Evolutionary conservation across 1,140 invertebrate species (phyloP).

Genomic region (Ericerus pela): DNA sequence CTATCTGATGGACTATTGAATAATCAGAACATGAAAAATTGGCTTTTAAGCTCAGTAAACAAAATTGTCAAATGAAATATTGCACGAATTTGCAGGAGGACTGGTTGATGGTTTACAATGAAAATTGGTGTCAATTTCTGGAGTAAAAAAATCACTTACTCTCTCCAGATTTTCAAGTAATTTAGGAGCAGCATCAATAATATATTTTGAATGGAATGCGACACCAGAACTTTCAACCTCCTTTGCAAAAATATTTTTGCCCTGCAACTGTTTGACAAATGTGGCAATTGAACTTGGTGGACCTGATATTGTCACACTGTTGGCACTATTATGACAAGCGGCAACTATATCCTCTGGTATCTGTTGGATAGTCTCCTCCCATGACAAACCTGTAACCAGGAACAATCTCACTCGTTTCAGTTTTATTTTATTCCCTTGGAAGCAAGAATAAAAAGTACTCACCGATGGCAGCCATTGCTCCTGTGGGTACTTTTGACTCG

Average conservation of each 20-base stretch:
- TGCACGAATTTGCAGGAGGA: no score
- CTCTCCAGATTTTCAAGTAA: constrained; percentile 58
- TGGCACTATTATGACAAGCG: constrained; percentile 83
- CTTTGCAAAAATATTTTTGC: constrained; percentile 72
- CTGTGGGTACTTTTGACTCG: constrained; percentile 54
- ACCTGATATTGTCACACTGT: constrained; percentile 88
- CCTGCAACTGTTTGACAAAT: constrained; percentile 58
- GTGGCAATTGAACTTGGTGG: constrained; percentile 48
- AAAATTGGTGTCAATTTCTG: no score
- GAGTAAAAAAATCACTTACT: constrained; percentile 27
- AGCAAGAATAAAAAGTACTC: constrained; percentile 39
- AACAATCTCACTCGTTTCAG: no score
- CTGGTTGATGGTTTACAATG: no score
- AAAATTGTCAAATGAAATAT: no score
- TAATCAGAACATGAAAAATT: no score
- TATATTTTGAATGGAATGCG: constrained; percentile 91
- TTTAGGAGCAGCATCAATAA: constrained; percentile 65
- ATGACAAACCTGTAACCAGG: constrained; percentile 64
- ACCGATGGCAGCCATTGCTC: constrained; percentile 35
- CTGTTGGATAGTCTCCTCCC: constrained; percentile 61
- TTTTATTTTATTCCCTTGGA: no score
- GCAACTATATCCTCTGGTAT: constrained; percentile 63
- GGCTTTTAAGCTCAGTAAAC: no score
- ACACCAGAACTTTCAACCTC: constrained; percentile 63
- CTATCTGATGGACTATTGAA: no score